Percentiles rank a stretch among this genome's conserved stretches.
Conservation (phyloP, 2,797 vertebrate genomes). For the Kryptopterus vitreolus region DNA sequence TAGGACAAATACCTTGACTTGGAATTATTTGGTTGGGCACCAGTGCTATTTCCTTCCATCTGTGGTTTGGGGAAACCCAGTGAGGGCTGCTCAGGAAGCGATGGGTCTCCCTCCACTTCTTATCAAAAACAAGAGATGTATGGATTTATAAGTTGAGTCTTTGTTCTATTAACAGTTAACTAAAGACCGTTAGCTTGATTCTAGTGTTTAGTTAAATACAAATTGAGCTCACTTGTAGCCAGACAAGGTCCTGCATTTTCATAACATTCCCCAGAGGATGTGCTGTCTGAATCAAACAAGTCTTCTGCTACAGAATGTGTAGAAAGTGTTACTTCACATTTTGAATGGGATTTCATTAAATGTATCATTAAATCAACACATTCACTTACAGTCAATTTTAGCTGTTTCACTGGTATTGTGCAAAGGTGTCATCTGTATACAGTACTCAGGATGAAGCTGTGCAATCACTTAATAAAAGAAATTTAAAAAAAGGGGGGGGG, state of each 20-base stretch:
- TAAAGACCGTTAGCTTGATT: background rate
- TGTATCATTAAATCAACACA: background rate
- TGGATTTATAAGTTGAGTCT: background rate
- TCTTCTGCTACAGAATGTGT: conserved; percentile 25
- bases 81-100: conserved; percentile 37
- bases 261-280: conserved; percentile 57
- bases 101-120: conserved; percentile 44
- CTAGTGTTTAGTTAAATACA: background rate
- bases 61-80: conserved; percentile 25
- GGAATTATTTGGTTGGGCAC: conserved; percentile 5
- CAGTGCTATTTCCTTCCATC: conserved; percentile 31
- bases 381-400: background rate
- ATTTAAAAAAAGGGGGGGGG: background rate
- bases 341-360: background rate
- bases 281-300: conserved; percentile 50
- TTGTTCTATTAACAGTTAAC: background rate
- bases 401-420: conserved; percentile 8
- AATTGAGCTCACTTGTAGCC: conserved; percentile 40
- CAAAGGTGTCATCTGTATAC: background rate
- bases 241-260: conserved; percentile 42
- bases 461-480: background rate
- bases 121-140: conserved; percentile 7
- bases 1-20: conserved; percentile 41
- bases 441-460: conserved; percentile 3
- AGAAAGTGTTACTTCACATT: background rate